Conservation (phyloP, 2,888 invertebrate genomes). For the Brachyopa scutellaris region DNA sequence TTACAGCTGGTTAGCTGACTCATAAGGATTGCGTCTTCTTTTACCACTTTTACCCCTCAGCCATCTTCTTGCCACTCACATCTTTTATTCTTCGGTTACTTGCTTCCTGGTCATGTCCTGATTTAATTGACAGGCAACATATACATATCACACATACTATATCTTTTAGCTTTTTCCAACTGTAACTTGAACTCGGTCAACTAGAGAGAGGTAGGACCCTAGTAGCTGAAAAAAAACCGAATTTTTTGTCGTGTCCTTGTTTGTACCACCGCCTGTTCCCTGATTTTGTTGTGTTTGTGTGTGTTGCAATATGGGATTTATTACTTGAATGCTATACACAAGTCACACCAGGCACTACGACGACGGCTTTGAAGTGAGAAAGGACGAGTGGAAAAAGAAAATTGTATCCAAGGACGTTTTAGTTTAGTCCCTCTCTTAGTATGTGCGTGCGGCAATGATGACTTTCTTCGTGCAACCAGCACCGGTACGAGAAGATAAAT, state of each 20-base stretch:
- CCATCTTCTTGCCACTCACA: too few species aligned
- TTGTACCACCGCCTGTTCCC: not conserved
- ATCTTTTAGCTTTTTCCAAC: conserved; percentile 58
- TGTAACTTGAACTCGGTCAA: conserved; percentile 47
- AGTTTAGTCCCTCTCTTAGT: not conserved
- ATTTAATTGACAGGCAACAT: conserved; percentile 80
- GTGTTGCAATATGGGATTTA: conserved; percentile 65
- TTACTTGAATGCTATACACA: conserved; percentile 51
- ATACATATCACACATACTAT: conserved; percentile 68
- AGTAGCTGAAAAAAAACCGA: not conserved
- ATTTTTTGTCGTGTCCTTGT: not conserved
- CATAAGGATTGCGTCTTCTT: conserved; percentile 5
- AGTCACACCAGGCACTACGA: conserved; percentile 39
- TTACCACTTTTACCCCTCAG: not conserved
- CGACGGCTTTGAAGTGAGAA: not conserved
- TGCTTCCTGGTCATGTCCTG: conserved; percentile 76
- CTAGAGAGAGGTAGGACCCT: conserved; percentile 1
- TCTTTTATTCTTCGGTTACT: conserved; percentile 30
- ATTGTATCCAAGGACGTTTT: conserved; percentile 20
- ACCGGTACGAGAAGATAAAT: too few species aligned
- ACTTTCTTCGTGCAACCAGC: too few species aligned
- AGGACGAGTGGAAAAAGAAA: not conserved
- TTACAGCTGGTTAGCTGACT: conserved; percentile 21
- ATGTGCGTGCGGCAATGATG: not conserved
- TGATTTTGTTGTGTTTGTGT: not conserved